These are phyloP conservation scores for Macroramphosus scolopax DNA, from an alignment of 2,797 vertebrate genomes.

Conservation along the genomic window DNA sequence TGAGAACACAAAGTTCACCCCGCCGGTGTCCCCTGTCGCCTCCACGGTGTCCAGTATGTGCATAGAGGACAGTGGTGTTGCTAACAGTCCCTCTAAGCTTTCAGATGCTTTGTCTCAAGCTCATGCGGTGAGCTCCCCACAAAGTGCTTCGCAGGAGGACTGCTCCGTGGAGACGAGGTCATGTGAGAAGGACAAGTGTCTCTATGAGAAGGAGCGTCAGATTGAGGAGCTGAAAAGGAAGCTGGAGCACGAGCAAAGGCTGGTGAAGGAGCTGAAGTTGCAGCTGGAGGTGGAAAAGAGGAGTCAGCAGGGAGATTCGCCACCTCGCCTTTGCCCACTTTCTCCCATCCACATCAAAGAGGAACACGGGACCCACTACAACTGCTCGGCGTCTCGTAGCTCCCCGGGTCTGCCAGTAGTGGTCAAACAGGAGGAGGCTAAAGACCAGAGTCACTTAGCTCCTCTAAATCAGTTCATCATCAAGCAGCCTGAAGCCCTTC, in stretches of 20 bases:
- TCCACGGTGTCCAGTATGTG: slow-evolving; percentile 83
- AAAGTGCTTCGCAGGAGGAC: slow-evolving; percentile 57
- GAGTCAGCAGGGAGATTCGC: slow-evolving; percentile 76
- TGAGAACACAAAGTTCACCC: slow-evolving; percentile 78
- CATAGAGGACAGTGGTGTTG: slow-evolving; percentile 77
- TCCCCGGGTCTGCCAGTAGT: slow-evolving; percentile 57
- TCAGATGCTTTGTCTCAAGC: slow-evolving; percentile 74
- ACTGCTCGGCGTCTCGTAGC: slow-evolving; percentile 46
- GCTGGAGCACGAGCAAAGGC: slow-evolving; percentile 92
- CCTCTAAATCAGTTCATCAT: slow-evolving; percentile 54
- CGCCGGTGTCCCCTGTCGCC: slow-evolving; percentile 87
- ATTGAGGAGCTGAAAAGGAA: slow-evolving; percentile 93
- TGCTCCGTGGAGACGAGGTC: slow-evolving; percentile 70
- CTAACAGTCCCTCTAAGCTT: slow-evolving; percentile 77
- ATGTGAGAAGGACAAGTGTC: slow-evolving; percentile 85
- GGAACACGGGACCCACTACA: slow-evolving; percentile 65
- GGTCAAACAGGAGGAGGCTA: slow-evolving; percentile 82
- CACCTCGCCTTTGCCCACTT: slow-evolving; percentile 38
- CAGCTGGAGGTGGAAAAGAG: slow-evolving; percentile 93
- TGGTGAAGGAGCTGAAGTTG: slow-evolving; percentile 95
- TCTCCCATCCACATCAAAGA: slow-evolving; percentile 79
- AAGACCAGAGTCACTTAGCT: slow-evolving; percentile 29
- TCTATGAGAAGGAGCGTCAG: slow-evolving; percentile 95
- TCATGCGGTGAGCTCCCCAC: slow-evolving; percentile 57
- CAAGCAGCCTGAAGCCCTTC: slow-evolving; percentile 73